Conservation (phyloP, 2,797 vertebrate species). For the Anisognathus igniventris region DNA sequence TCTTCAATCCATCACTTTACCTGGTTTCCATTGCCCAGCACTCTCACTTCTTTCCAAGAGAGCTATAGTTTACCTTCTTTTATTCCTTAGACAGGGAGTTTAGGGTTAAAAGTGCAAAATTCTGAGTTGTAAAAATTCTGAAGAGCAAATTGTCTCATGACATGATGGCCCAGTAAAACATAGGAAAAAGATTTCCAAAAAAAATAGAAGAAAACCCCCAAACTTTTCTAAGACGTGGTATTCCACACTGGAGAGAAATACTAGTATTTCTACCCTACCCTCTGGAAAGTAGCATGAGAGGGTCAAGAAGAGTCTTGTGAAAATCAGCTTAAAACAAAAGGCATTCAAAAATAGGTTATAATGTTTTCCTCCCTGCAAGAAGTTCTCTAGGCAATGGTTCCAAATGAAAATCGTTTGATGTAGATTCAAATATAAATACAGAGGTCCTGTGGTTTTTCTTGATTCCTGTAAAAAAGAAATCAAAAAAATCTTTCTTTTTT, state of each 20-base stretch:
- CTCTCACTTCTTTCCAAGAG: not conserved
- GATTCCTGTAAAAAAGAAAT: conserved; percentile 61
- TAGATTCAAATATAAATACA: conserved; percentile 71
- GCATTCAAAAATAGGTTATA: conserved; percentile 43
- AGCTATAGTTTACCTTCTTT: not conserved
- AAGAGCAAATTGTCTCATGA: not conserved
- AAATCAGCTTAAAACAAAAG: conserved; percentile 57
- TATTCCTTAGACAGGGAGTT: not conserved
- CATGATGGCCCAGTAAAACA: not conserved
- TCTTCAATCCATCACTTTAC: not conserved
- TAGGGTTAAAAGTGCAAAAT: not conserved
- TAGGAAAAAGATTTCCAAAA: not conserved
- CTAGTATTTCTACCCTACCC: not conserved
- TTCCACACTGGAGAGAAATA: not conserved
- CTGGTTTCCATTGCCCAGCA: not conserved
- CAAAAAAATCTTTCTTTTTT: conserved; percentile 36
- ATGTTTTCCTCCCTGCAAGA: conserved; percentile 16
- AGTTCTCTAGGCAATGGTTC: conserved; percentile 49
- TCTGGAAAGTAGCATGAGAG: not conserved
- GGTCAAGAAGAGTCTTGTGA: conserved; percentile 22
- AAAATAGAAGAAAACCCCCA: not conserved
- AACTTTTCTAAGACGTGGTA: not conserved
- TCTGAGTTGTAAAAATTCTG: not conserved
- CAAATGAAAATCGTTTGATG: conserved; percentile 64
- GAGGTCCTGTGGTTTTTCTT: conserved; percentile 63